Evolutionary conservation across 1,140 invertebrate species (phyloP).

Genomic region (Rhyacophila brunnea): DNA sequence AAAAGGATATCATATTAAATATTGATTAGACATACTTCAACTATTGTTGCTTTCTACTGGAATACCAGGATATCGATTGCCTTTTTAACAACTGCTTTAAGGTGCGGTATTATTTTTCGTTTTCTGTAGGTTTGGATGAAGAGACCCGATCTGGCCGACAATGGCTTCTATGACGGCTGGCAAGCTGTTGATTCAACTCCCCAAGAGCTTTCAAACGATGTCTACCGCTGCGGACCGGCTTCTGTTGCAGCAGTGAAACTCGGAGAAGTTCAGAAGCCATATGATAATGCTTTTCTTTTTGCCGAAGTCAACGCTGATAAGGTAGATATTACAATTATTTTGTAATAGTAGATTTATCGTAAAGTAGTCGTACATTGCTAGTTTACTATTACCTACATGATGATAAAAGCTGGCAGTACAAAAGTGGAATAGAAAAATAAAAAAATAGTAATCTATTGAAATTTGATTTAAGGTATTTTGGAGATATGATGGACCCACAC

Average conservation of each 20-base stretch:
- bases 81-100: too few species aligned
- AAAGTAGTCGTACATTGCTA: too few species aligned
- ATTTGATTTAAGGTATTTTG: constrained; percentile 73
- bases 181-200: constrained; percentile 92
- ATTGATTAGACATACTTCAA: too few species aligned
- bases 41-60: too few species aligned
- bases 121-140: constrained; percentile 75
- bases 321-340: constrained; percentile 39
- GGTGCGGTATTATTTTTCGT: too few species aligned
- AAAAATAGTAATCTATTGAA: too few species aligned
- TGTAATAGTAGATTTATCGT: too few species aligned
- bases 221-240: constrained; percentile 82
- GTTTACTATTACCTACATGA: too few species aligned
- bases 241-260: constrained; percentile 76
- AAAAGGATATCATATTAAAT: too few species aligned
- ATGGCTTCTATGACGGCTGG: constrained; percentile 79
- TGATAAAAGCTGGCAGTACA: too few species aligned
- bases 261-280: constrained; percentile 77
- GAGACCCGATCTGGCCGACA: constrained; percentile 71
- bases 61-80: too few species aligned
- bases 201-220: constrained; percentile 78
- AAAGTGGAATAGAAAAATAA: too few species aligned
- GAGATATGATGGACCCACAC: constrained; percentile 76
- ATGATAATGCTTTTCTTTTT: constrained; percentile 82
- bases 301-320: constrained; percentile 89